These are phyloP conservation scores for Meloidogyne floridensis DNA, from an alignment of 1,140 invertebrate species.

Conservation along the genomic window DNA sequence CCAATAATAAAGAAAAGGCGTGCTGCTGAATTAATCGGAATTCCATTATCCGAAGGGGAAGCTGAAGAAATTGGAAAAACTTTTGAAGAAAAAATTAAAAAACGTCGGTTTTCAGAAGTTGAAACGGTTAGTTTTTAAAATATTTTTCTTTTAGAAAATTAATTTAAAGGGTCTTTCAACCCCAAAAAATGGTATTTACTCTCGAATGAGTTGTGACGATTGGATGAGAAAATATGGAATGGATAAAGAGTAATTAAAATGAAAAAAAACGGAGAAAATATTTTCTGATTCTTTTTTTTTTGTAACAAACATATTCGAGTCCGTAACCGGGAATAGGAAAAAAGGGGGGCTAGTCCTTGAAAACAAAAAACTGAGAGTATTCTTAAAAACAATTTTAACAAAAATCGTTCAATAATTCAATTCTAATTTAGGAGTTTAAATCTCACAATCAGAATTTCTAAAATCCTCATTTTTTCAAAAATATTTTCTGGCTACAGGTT, in stretches of 20 bases:
- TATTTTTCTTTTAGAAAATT: not conserved
- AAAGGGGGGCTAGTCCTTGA: no score
- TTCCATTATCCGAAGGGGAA: not conserved
- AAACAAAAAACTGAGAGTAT: no score
- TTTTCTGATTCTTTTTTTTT: no score
- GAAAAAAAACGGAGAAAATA: no score
- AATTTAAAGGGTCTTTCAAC: slow-evolving; percentile 22
- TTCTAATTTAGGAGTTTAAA: no score
- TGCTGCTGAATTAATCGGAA: not conserved
- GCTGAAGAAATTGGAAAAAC: not conserved
- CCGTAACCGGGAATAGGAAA: no score
- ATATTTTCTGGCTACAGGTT: no score
- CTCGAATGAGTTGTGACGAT: slow-evolving; percentile 8
- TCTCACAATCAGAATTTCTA: no score
- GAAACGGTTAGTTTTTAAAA: not conserved
- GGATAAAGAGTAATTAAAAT: not conserved
- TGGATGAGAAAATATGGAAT: slow-evolving; percentile 23
- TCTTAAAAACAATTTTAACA: no score
- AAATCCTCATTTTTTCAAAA: no score
- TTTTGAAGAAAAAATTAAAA: slow-evolving; percentile 5
- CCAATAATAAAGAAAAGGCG: slow-evolving; percentile 10
- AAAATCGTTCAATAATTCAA: no score
- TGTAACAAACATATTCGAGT: no score
- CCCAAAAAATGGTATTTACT: slow-evolving; percentile 18
- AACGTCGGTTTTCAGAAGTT: slow-evolving; percentile 17